These are phyloP conservation scores for Enteromius unitaeniatus DNA, from an alignment of 2,797 vertebrate species.

Conservation along the genomic window DNA sequence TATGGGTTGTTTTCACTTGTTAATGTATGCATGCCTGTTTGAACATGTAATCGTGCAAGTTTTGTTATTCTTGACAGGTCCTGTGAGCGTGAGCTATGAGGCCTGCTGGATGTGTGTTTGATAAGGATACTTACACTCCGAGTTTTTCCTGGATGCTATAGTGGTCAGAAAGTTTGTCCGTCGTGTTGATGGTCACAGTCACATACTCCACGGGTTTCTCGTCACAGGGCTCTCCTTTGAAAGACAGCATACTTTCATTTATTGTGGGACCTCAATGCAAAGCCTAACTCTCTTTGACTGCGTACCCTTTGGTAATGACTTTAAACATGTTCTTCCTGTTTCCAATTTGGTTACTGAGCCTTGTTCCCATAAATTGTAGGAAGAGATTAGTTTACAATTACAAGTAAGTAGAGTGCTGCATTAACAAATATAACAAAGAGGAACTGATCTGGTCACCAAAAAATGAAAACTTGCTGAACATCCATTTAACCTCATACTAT, in stretches of 20 bases:
- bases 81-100: not conserved
- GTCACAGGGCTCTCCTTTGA: slow-evolving; percentile 49
- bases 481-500: not conserved
- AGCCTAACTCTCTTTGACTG: not conserved
- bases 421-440: not conserved
- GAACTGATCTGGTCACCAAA: not conserved
- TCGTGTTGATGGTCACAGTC: slow-evolving; percentile 74
- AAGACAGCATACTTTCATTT: slow-evolving; percentile 36
- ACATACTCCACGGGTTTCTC: slow-evolving; percentile 56
- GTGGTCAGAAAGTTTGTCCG: slow-evolving; percentile 77
- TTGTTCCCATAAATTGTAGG: slow-evolving; percentile 6
- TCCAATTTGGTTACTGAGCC: slow-evolving; percentile 5
- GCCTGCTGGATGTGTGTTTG: not conserved
- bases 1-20: slow-evolving; percentile 3
- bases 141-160: slow-evolving; percentile 84
- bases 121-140: slow-evolving; percentile 83
- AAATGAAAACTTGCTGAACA: not conserved
- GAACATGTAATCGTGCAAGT: not conserved
- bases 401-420: not conserved
- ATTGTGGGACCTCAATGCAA: not conserved
- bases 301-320: not conserved
- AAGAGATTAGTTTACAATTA: not conserved
- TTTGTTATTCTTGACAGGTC: not conserved
- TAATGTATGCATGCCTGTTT: not conserved
- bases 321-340: slow-evolving; percentile 23